Conservation (phyloP, 2,113 vertebrate genomes). For the Daubentonia madagascariensis region DNA sequence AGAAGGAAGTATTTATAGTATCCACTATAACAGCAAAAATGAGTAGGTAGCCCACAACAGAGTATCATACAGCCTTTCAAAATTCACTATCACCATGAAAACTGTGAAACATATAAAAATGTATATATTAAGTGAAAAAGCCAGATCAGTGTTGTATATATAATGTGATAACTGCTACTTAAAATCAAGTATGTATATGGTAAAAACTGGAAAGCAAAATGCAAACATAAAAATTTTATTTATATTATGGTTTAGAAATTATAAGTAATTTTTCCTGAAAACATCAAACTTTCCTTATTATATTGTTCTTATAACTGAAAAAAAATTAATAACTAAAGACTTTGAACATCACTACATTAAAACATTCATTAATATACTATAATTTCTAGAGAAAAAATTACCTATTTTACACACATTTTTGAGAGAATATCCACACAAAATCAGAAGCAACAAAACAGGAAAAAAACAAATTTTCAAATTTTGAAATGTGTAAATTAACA, state of each 20-base stretch:
- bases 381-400: not conserved
- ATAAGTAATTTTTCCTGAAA: not conserved
- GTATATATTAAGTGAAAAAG: not conserved
- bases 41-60: not conserved
- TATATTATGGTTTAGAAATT: not conserved
- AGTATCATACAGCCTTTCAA: not conserved
- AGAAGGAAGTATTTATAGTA: not conserved
- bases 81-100: not conserved
- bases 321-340: not conserved
- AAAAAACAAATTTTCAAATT: not conserved
- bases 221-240: not conserved
- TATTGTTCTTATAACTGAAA: not conserved
- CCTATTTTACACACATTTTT: not conserved
- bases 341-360: not conserved
- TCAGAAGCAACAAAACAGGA: not conserved
- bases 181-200: not conserved
- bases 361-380: constrained; percentile 15
- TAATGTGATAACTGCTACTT: not conserved
- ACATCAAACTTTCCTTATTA: constrained; percentile 1
- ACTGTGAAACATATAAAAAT: not conserved
- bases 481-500: not conserved
- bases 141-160: not conserved
- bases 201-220: not conserved
- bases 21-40: not conserved
- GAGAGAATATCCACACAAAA: constrained; percentile 12